Conservation (phyloP, 2,113 vertebrate genomes). For the Misgurnus anguillicaudatus region DNA sequence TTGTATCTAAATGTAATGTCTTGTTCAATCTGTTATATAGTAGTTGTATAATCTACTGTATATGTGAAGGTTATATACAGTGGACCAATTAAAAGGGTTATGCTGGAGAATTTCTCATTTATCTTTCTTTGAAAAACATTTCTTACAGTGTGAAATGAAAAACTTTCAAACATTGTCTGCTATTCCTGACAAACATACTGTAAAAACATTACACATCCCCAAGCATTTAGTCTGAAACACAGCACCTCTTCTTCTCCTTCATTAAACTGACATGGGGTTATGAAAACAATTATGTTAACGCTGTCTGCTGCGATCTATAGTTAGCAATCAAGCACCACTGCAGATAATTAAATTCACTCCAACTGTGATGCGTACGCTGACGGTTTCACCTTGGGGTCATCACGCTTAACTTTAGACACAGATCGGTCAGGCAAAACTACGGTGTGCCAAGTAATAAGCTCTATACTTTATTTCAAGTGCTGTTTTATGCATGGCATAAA, state of each 20-base stretch:
- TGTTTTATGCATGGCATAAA: background rate
- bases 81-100: too few species aligned
- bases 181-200: background rate
- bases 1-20: too few species aligned
- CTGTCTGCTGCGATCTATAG: constrained; percentile 30
- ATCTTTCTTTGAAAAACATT: too few species aligned
- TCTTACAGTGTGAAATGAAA: background rate
- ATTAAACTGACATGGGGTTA: constrained; percentile 20
- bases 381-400: constrained; percentile 48
- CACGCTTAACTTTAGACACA: constrained; percentile 42
- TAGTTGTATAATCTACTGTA: too few species aligned
- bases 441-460: constrained; percentile 3
- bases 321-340: constrained; percentile 51
- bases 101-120: too few species aligned
- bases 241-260: constrained; percentile 20
- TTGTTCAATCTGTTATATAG: too few species aligned
- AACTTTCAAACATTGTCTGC: background rate
- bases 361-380: constrained; percentile 26
- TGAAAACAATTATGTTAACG: constrained; percentile 36
- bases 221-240: constrained; percentile 2
- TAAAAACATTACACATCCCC: constrained; percentile 13
- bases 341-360: constrained; percentile 51
- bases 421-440: constrained; percentile 24
- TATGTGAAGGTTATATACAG: too few species aligned
- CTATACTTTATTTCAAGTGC: background rate